Evolutionary conservation across 2,113 vertebrate species (phyloP).

Genomic region (Circaetus gallicus): DNA sequence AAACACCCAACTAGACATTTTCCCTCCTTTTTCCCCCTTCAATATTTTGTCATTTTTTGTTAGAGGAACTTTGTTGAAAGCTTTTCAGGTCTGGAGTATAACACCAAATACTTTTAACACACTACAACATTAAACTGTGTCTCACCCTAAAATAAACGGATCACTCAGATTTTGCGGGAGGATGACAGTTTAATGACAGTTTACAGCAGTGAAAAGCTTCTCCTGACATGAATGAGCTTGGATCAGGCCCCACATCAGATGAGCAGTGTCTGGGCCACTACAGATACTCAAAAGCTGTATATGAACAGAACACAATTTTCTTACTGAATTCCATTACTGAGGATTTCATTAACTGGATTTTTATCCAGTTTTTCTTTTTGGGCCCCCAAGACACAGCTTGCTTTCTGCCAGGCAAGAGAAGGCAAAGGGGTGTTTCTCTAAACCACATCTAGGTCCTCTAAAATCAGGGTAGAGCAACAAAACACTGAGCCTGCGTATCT

Average conservation of each 20-base stretch:
- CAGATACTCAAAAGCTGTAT: not conserved
- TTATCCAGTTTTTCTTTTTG: not conserved
- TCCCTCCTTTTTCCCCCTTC: not conserved
- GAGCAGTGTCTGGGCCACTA: not conserved
- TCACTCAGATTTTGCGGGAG: not conserved
- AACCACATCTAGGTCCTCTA: not conserved
- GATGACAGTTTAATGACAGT: not conserved
- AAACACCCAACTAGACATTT: not conserved
- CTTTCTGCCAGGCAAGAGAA: not conserved
- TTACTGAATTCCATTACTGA: not conserved
- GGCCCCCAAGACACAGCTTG: not conserved
- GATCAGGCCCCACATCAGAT: not conserved
- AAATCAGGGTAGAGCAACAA: not conserved
- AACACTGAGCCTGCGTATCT: not conserved
- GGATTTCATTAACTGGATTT: not conserved
- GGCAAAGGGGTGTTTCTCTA: not conserved
- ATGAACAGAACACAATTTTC: not conserved
- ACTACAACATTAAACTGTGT: not conserved
- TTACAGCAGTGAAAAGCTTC: not conserved
- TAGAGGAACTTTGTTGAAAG: not conserved
- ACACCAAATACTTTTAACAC: not conserved
- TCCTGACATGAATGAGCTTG: not conserved
- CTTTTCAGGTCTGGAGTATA: not conserved
- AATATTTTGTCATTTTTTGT: not conserved
- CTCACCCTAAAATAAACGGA: not conserved